These are phyloP conservation scores for Suncus etruscus DNA, from an alignment of 2,113 vertebrate genomes.

Conservation along the genomic window DNA sequence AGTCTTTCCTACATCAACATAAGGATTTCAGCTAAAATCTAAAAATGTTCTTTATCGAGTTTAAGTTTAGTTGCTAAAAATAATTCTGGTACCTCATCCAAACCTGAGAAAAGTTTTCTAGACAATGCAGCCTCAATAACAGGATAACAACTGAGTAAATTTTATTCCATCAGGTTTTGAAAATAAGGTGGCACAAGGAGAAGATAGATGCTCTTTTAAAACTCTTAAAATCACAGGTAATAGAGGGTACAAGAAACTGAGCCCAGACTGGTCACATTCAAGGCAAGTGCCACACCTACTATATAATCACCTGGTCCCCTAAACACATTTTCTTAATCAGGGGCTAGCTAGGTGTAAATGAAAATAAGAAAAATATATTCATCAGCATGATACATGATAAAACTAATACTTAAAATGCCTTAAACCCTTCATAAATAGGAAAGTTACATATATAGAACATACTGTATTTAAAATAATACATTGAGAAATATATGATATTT, in stretches of 20 bases:
- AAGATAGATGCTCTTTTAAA: not conserved
- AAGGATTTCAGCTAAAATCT: not conserved
- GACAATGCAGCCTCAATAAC: not conserved
- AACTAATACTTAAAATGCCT: conserved; percentile 37
- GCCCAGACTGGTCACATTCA: no score
- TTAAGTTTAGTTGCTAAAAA: not conserved
- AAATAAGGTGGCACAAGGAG: not conserved
- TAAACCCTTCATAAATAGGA: not conserved
- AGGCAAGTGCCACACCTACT: no score
- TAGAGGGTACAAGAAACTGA: not conserved
- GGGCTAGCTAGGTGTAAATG: not conserved
- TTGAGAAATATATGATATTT: not conserved
- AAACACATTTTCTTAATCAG: not conserved
- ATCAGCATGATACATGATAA: conserved; percentile 13
- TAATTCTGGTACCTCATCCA: not conserved
- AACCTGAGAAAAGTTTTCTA: not conserved
- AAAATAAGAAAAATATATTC: conserved; percentile 8
- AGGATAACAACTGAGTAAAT: not conserved
- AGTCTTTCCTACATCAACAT: not conserved
- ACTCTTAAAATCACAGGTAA: not conserved
- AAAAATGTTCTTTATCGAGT: not conserved
- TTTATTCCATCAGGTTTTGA: not conserved
- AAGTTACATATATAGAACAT: not conserved
- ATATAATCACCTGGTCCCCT: no score
- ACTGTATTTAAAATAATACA: not conserved